A percentile compares a stretch with the other conserved stretches of the same genome.
These are phyloP conservation scores for Drosophila insularis DNA, from an alignment of 1,140 invertebrate species.

Conservation along the genomic window DNA sequence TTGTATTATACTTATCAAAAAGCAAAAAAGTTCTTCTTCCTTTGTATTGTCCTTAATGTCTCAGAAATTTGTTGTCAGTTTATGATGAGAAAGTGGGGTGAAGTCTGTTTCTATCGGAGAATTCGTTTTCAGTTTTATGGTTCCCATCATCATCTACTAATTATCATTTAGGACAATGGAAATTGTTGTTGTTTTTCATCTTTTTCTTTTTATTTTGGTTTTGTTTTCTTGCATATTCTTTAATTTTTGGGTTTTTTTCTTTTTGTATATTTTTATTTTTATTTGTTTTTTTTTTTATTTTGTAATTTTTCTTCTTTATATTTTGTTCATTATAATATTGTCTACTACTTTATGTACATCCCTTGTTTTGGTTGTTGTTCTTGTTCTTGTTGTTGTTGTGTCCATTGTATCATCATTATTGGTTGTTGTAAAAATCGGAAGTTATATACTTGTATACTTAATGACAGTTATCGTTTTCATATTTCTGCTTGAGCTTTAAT, in stretches of 20 bases:
- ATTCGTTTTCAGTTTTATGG: constrained; percentile 5
- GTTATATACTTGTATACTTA: constrained; percentile 37
- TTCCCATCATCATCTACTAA: constrained; percentile 13
- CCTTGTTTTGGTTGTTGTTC: constrained; percentile 76
- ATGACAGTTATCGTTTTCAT: constrained; percentile 45
- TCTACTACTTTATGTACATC: constrained; percentile 82
- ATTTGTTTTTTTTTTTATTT: constrained; percentile 24
- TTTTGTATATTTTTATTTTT: constrained; percentile 6
- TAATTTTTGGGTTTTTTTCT: neutral
- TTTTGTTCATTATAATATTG: constrained; percentile 68
- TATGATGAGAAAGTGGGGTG: constrained; percentile 37
- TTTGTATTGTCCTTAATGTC: constrained; percentile 80
- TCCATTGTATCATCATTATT: constrained; percentile 55
- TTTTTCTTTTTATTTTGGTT: constrained; percentile 10
- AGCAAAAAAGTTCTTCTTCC: constrained; percentile 62
- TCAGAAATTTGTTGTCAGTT: constrained; percentile 65
- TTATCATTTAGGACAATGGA: constrained; percentile 53
- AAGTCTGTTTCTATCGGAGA: constrained; percentile 28
- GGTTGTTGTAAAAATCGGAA: constrained; percentile 45
- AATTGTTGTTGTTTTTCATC: constrained; percentile 36
- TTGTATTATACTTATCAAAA: constrained; percentile 48
- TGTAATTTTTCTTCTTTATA: constrained; percentile 12
- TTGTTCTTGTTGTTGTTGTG: constrained; percentile 47
- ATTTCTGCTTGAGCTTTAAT: constrained; percentile 61
- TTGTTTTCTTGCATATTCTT: constrained; percentile 17